Evolutionary conservation across 2,113 vertebrate species (phyloP).

Genomic region (Saccopteryx bilineata): DNA sequence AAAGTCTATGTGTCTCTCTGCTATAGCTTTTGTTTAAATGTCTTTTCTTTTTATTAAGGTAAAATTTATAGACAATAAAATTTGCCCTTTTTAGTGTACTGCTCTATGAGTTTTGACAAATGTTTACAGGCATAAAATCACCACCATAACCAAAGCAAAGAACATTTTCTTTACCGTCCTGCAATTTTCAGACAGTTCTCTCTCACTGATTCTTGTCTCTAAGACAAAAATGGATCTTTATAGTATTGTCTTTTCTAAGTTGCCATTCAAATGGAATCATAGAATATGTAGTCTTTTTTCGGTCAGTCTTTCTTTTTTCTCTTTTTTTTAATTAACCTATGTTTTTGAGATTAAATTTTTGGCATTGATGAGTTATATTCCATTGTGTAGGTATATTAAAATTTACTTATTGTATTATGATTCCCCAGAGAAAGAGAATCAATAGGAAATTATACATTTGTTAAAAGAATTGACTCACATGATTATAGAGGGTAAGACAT

Average conservation of each 20-base stretch:
- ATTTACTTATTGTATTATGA: neutral
- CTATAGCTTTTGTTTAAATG: neutral
- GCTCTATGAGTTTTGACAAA: neutral
- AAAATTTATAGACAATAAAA: neutral
- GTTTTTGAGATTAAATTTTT: neutral
- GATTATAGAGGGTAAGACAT: neutral
- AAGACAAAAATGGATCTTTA: neutral
- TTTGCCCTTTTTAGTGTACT: neutral
- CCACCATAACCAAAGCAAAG: neutral
- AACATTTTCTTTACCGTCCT: neutral
- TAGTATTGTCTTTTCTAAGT: neutral
- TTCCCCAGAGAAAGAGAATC: neutral
- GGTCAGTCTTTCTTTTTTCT: neutral
- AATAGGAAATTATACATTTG: neutral
- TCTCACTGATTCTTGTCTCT: neutral
- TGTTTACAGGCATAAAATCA: neutral
- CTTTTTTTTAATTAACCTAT: neutral
- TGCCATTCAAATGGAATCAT: neutral
- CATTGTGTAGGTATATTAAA: neutral
- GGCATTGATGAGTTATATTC: neutral
- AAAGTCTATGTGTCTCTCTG: neutral
- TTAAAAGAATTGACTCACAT: neutral
- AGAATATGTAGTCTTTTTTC: neutral
- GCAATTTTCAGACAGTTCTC: neutral
- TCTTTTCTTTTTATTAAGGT: neutral